Percentiles rank a stretch among this genome's conserved stretches.
Evolutionary conservation across 2,797 vertebrate species (phyloP).

Genomic region (Heliangelus exortis): DNA sequence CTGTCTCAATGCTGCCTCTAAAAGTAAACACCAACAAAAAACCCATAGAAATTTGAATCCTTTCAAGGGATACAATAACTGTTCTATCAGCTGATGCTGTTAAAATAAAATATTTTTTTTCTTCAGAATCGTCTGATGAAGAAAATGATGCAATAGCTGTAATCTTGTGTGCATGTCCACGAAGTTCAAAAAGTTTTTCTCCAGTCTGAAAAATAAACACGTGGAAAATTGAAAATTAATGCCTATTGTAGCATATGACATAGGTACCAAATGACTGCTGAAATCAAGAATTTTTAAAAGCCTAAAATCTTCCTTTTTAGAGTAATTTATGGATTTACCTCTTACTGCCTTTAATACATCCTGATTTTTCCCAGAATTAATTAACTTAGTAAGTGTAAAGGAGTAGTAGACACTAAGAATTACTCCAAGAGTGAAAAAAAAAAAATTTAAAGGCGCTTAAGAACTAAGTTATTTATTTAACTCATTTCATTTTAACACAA

Average conservation of each 20-base stretch:
- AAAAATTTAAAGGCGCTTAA: not conserved
- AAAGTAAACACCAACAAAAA: not conserved
- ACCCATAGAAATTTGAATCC: not conserved
- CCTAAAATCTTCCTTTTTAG: not conserved
- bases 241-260: not conserved
- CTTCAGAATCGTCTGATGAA: constrained; percentile 61
- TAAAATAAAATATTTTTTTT: constrained; percentile 80
- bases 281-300: not conserved
- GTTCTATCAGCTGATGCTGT: constrained; percentile 93
- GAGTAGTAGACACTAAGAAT: not conserved
- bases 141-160: constrained; percentile 87
- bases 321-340: not conserved
- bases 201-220: constrained; percentile 85
- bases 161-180: constrained; percentile 92
- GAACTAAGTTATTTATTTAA: not conserved
- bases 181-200: constrained; percentile 88
- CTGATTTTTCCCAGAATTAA: not conserved
- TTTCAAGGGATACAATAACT: constrained; percentile 90
- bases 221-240: not conserved
- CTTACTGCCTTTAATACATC: not conserved
- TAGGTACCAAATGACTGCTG: not conserved
- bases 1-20: not conserved
- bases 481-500: not conserved
- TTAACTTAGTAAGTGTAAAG: not conserved
- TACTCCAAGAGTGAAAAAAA: not conserved